phyloP scores from a whole-genome alignment of 2,797 vertebrate species.

The Acrossocheilus fasciatus region DNA sequence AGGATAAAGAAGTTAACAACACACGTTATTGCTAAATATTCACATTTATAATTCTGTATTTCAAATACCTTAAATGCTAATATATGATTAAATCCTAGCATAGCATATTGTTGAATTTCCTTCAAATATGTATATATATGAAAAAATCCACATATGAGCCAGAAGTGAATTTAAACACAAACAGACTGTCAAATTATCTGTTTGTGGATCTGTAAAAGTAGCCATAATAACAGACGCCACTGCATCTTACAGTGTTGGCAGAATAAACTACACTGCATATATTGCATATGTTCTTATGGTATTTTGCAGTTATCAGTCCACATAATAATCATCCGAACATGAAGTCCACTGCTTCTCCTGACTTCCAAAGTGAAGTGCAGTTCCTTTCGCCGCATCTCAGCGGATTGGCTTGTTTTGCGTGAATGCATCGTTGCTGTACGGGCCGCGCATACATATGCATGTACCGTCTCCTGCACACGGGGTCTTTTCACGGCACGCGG shows the following conservation, averaged over 20 bases:
- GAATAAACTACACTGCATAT: neutral
- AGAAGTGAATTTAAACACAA: neutral
- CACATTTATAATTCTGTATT: neutral
- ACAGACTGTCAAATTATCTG: neutral
- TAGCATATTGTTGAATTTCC: neutral
- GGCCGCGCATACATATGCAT: slow-evolving; percentile 46
- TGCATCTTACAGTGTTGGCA: slow-evolving; percentile 26
- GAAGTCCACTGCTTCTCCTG: slow-evolving; percentile 11
- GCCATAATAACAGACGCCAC: slow-evolving; percentile 15
- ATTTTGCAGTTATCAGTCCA: neutral
- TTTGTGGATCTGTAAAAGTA: neutral
- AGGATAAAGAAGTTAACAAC: neutral
- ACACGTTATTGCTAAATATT: neutral
- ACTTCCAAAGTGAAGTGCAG: slow-evolving; percentile 3
- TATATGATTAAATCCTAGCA: neutral
- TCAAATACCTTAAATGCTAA: neutral
- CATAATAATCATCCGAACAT: neutral
- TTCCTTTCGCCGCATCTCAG: slow-evolving; percentile 2
- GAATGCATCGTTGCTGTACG: neutral
- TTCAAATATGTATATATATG: neutral
- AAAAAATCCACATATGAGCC: neutral
- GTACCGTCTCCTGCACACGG: neutral
- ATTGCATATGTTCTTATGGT: neutral
- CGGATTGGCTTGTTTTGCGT: slow-evolving; percentile 24
- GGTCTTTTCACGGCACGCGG: slow-evolving; percentile 1